Evolutionary conservation across 2,888 invertebrate species (phyloP).

Genomic region (Furcula furcula): DNA sequence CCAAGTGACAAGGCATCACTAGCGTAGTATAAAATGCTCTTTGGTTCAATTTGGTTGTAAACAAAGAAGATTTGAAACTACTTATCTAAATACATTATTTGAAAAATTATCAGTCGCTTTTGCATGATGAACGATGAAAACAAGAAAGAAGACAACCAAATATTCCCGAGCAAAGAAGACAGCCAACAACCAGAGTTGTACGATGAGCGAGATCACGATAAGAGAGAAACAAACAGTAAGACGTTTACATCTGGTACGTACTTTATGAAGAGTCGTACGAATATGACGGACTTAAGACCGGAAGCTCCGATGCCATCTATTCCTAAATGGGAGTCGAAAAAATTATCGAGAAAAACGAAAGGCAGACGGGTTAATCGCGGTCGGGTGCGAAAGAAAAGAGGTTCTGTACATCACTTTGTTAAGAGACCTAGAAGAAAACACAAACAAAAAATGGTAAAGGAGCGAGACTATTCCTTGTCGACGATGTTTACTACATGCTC

Average conservation of each 20-base stretch:
- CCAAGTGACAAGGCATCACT: too few species aligned
- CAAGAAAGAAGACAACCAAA: slow-evolving; percentile 28
- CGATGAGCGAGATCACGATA: slow-evolving; percentile 25
- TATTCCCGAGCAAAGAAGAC: slow-evolving; percentile 45
- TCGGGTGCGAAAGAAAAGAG: slow-evolving; percentile 39
- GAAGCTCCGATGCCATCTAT: slow-evolving; percentile 21
- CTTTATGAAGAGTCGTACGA: slow-evolving; percentile 33
- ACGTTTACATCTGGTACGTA: slow-evolving; percentile 30
- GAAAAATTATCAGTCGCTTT: slow-evolving; percentile 51
- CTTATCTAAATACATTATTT: too few species aligned
- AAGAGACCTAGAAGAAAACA: slow-evolving; percentile 29
- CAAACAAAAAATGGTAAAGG: slow-evolving; percentile 20
- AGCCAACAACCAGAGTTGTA: slow-evolving; percentile 19
- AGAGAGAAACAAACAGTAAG: slow-evolving; percentile 29
- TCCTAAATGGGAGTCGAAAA: slow-evolving; percentile 22
- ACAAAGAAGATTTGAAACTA: too few species aligned
- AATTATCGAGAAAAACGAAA: slow-evolving; percentile 25
- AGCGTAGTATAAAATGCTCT: too few species aligned
- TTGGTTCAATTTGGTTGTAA: too few species aligned
- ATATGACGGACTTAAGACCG: slow-evolving; percentile 24
- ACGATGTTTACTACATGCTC: slow-evolving; percentile 45
- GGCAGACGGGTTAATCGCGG: slow-evolving; percentile 22
- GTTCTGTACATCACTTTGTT: slow-evolving; percentile 22
- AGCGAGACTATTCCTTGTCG: slow-evolving; percentile 32
- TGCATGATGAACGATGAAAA: slow-evolving; percentile 48